Evolutionary conservation across 2,888 invertebrate genomes (phyloP).

Genomic region (Mythimna albipuncta): DNA sequence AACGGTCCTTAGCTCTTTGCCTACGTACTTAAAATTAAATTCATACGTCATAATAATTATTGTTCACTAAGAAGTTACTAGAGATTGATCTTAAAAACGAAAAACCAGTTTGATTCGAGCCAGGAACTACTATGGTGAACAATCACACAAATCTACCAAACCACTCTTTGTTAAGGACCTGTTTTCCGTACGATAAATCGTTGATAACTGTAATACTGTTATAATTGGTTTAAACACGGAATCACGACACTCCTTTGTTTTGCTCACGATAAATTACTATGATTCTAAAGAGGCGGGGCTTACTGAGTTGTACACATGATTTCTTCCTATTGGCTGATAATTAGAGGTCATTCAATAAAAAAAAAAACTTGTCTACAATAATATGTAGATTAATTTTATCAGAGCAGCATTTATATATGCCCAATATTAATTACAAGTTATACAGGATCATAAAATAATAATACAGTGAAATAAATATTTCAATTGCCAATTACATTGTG

Average conservation of each 20-base stretch:
- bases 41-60: neutral
- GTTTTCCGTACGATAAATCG: conserved; percentile 45
- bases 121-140: conserved; percentile 16
- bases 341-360: conserved; percentile 2
- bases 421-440: neutral
- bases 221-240: conserved; percentile 55
- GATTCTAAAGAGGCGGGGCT: conserved; percentile 27
- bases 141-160: conserved; percentile 48
- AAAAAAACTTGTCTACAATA: neutral
- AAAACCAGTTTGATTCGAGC: conserved; percentile 45
- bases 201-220: conserved; percentile 46
- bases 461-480: neutral
- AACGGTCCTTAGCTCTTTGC: neutral
- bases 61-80: neutral
- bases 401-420: conserved; percentile 2
- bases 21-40: neutral
- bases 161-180: conserved; percentile 56
- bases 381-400: conserved; percentile 14
- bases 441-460: conserved; percentile 7
- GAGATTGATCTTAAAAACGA: conserved; percentile 14
- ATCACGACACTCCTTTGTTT: conserved; percentile 53
- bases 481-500: neutral
- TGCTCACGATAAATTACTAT: conserved; percentile 27
- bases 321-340: conserved; percentile 18
- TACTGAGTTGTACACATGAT: neutral